These are phyloP conservation scores for Hermetia illucens DNA, from an alignment of 1,140 invertebrate genomes.

Conservation along the genomic window DNA sequence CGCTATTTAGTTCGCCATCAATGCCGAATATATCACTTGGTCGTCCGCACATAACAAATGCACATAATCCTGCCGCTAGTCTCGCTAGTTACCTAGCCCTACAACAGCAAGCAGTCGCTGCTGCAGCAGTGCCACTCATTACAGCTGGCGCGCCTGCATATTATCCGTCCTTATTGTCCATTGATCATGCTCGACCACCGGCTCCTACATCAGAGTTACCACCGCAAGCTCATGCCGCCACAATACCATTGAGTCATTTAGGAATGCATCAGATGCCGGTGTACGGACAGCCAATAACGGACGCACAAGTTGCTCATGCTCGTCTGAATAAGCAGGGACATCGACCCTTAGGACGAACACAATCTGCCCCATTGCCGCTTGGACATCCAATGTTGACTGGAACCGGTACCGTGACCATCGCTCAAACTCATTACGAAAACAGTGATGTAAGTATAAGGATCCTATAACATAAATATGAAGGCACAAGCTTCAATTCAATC, in stretches of 20 bases:
- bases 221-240: constrained; percentile 24
- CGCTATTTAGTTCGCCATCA: constrained; percentile 84
- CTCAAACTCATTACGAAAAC: constrained; percentile 44
- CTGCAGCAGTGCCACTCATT: constrained; percentile 1
- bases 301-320: constrained; percentile 44
- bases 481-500: no score
- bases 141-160: constrained; percentile 15
- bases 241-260: constrained; percentile 11
- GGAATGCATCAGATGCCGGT: constrained; percentile 16
- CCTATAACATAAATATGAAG: no score
- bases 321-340: constrained; percentile 59
- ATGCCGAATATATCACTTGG: constrained; percentile 93
- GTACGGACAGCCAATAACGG: constrained; percentile 28
- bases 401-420: constrained; percentile 18
- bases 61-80: constrained; percentile 25
- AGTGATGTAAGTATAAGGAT: constrained; percentile 34
- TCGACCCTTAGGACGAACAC: constrained; percentile 77
- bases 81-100: constrained; percentile 17
- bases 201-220: constrained; percentile 25
- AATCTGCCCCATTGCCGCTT: constrained; percentile 85
- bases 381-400: constrained; percentile 81
- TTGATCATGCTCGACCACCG: constrained; percentile 14
- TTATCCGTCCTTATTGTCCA: constrained; percentile 13
- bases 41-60: constrained; percentile 49
- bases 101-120: constrained; percentile 17